These are phyloP conservation scores for Cephus pulcher DNA, from an alignment of 2,888 invertebrate species.

Conservation along the genomic window DNA sequence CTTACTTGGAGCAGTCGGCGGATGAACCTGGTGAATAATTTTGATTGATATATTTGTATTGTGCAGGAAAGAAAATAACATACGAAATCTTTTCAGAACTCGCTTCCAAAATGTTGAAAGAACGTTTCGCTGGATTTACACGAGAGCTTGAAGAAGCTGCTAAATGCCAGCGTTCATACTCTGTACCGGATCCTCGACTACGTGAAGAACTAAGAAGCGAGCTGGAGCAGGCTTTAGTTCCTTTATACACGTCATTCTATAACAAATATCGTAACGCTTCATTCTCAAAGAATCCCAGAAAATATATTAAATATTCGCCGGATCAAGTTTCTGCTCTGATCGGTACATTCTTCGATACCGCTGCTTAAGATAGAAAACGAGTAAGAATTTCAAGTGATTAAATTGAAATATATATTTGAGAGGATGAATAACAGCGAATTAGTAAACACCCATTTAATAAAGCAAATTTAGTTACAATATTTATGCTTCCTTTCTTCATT, in stretches of 20 bases:
- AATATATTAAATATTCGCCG: constrained; percentile 92
- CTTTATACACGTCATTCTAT: constrained; percentile 85
- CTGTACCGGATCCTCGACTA: constrained; percentile 92
- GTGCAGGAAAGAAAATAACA: neutral
- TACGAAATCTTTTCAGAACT: constrained; percentile 67
- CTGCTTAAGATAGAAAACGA: constrained; percentile 70
- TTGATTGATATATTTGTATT: neutral
- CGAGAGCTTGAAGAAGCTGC: constrained; percentile 94
- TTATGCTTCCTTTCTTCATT: constrained; percentile 44
- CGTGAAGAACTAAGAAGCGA: constrained; percentile 89
- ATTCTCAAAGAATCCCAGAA: constrained; percentile 93
- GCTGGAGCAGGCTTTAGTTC: constrained; percentile 89
- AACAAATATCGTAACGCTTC: constrained; percentile 80
- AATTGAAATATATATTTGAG: constrained; percentile 19
- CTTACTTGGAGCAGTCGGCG: constrained; percentile 53
- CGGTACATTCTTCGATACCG: constrained; percentile 93
- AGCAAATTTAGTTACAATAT: constrained; percentile 65
- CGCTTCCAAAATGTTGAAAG: constrained; percentile 58
- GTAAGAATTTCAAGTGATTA: constrained; percentile 15
- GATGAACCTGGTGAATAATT: constrained; percentile 56
- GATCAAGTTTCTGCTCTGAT: constrained; percentile 85
- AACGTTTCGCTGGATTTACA: constrained; percentile 79
- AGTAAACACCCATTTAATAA: constrained; percentile 66
- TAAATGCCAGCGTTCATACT: constrained; percentile 87
- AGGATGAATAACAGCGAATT: constrained; percentile 36